Evolutionary conservation across 23 tunicate genomes (phyloP), one percentile per base, ranked within the genome.

Genomic region (Ciona savignyi): DNA sequence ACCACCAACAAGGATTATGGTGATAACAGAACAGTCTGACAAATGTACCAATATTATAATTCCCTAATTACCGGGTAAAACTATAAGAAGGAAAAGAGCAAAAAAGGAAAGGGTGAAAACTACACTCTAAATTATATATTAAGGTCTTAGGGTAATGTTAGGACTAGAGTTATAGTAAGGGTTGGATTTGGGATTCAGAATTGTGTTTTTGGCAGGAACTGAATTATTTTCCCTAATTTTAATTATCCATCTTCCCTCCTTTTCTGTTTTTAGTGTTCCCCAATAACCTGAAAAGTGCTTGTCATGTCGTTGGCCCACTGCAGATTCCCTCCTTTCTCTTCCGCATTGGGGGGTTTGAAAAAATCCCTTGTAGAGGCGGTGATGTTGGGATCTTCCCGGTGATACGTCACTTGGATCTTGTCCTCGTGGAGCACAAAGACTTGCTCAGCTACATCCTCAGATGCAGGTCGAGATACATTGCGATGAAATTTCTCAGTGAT

Each of bases 271-370:
- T 49, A 49, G 61, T 49, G 20, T 49, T 11, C 15, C 15, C 20
- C 61, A 11, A 49, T 49, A 67, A 83, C 97, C 78, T 79, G 86
- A 60, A 87, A 95, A 31, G 90, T 80, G 34, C 71, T 29, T 1
- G 96, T 77, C 95, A 95, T 88, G 63, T 95, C 99, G 1, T 86
- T 75, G 0, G 90, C 64, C 89, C 95, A 95, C 34, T 81, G 88
- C 65, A 95, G 71, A 71, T 95, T 95, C 33, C 90, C 88, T 3
- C 68, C 78, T 72, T 95, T 95, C 19, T 95, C 99, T 51, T 95
- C 95, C 0, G 95, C 86, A 72, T 95, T 88, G 1, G 89, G 96
- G 2, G 99, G 99, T 42, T 83, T 95, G 64, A 79, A 90, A 60
- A 70, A 88, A 60, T 78, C 89, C 20, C 99, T 49, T 56, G 96